Evolutionary conservation across 2,797 vertebrate genomes (phyloP).

Genomic region (Gadopsis marmoratus): DNA sequence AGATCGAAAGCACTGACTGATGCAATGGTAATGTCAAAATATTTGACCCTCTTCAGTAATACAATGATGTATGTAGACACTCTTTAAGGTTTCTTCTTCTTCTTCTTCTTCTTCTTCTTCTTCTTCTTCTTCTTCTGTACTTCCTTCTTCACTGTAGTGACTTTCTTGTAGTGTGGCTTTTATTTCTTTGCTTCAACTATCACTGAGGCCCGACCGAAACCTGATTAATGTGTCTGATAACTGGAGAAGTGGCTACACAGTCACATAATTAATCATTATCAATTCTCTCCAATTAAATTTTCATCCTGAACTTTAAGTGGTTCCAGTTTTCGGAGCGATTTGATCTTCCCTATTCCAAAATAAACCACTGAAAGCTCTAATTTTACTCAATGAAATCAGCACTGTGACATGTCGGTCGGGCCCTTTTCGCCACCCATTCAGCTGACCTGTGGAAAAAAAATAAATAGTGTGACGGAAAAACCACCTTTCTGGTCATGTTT

Average conservation of each 20-base stretch:
- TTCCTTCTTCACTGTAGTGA: slow-evolving; percentile 39
- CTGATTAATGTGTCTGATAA: slow-evolving; percentile 28
- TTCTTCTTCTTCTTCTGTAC: slow-evolving; percentile 51
- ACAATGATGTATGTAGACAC: slow-evolving; percentile 40
- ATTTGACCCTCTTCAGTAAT: slow-evolving; percentile 59
- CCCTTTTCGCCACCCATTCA: slow-evolving; percentile 50
- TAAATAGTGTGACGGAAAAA: slow-evolving; percentile 28
- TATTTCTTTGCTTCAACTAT: slow-evolving; percentile 50
- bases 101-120: slow-evolving; percentile 34
- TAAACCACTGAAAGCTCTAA: slow-evolving; percentile 2
- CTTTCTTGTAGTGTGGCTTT: slow-evolving; percentile 50
- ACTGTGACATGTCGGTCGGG: slow-evolving; percentile 28
- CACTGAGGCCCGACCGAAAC: slow-evolving; percentile 32
- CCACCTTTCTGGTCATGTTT: slow-evolving; percentile 45
- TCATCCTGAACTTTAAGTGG: slow-evolving; percentile 11
- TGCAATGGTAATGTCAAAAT: slow-evolving; percentile 77
- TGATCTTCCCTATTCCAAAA: slow-evolving; percentile 12
- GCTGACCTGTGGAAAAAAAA: slow-evolving; percentile 45
- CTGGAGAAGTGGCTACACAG: slow-evolving; percentile 1
- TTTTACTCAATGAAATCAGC: slow-evolving; percentile 28
- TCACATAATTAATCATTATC: slow-evolving; percentile 19
- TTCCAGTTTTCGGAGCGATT: slow-evolving; percentile 7
- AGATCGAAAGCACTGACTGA: slow-evolving; percentile 81
- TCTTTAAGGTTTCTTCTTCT: slow-evolving; percentile 49
- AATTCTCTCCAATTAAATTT: slow-evolving; percentile 4